These are phyloP conservation scores for Deladenus siricidicola DNA, from an alignment of 2,888 invertebrate genomes.

Conservation along the genomic window DNA sequence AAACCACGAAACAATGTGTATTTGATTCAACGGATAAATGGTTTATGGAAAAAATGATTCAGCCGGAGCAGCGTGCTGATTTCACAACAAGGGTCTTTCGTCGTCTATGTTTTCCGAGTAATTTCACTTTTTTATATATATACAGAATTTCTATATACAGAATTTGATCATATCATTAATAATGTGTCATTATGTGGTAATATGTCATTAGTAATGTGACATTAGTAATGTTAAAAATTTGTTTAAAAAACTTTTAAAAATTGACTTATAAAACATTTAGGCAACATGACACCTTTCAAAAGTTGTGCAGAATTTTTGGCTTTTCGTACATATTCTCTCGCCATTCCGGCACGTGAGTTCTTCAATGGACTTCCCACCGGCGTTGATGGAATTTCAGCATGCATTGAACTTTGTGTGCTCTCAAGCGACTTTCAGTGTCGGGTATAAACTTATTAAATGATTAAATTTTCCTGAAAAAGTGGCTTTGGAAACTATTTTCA, in stretches of 20 bases:
- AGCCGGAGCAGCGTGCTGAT: conserved; percentile 16
- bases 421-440: conserved; percentile 42
- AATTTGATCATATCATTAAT: too few relatives aligned
- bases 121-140: too few relatives aligned
- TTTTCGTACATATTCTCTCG: conserved; percentile 47
- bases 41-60: conserved; percentile 17
- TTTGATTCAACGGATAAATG: conserved; percentile 14
- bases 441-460: conserved; percentile 18
- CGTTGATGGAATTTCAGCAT: conserved; percentile 47
- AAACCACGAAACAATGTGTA: conserved; percentile 24
- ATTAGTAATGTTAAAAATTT: too few relatives aligned
- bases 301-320: conserved; percentile 46
- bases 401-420: conserved; percentile 49
- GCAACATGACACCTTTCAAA: conserved; percentile 39
- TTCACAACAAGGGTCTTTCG: conserved; percentile 32
- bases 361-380: conserved; percentile 50
- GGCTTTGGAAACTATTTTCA: conserved; percentile 19
- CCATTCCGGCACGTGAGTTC: conserved; percentile 41
- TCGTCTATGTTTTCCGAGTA: conserved; percentile 34
- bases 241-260: neutral
- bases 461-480: conserved; percentile 8
- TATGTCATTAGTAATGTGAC: too few relatives aligned
- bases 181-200: neutral
- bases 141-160: neutral
- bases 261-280: conserved; percentile 17